Conservation (phyloP, 2,113 vertebrate genomes). For the Plecotus auritus region DNA sequence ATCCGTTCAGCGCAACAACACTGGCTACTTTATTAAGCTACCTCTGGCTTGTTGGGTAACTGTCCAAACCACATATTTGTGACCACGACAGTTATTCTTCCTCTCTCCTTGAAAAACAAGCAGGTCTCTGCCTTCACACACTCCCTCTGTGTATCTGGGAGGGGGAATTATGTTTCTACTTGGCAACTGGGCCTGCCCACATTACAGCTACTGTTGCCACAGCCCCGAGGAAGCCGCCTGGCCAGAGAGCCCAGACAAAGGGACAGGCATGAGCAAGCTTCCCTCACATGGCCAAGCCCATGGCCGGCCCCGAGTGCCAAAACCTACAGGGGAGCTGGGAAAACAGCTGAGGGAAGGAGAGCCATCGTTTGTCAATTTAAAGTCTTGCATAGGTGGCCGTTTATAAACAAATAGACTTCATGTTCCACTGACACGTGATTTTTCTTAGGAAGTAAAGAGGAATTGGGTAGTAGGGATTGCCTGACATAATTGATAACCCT, state of each 20-base stretch:
- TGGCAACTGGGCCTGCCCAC: slow-evolving; percentile 55
- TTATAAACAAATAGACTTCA: slow-evolving; percentile 1
- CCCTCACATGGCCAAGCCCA: slow-evolving; percentile 46
- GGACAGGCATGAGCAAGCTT: slow-evolving; percentile 34
- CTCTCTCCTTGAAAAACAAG: slow-evolving; percentile 80
- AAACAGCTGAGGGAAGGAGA: not conserved
- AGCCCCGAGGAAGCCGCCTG: slow-evolving; percentile 22
- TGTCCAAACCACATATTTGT: slow-evolving; percentile 82
- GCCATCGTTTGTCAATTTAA: not conserved
- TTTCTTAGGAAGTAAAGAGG: not conserved
- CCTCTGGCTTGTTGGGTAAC: slow-evolving; percentile 74
- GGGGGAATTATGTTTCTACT: slow-evolving; percentile 57
- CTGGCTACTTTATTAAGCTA: slow-evolving; percentile 78
- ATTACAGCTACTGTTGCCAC: slow-evolving; percentile 38
- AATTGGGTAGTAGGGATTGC: slow-evolving; percentile 6
- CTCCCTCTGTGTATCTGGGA: slow-evolving; percentile 60
- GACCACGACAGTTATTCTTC: slow-evolving; percentile 83
- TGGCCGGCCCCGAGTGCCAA: not conserved
- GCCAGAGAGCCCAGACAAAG: slow-evolving; percentile 55
- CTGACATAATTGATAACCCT: slow-evolving; percentile 48
- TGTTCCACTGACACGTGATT: not conserved
- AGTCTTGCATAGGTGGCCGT: not conserved
- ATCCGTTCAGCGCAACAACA: slow-evolving; percentile 79
- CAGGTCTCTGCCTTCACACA: slow-evolving; percentile 68
- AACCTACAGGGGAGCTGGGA: not conserved